Evolutionary conservation across 2,888 invertebrate genomes (phyloP), one percentile per base, ranked within the genome.

Genomic region (Thalpophila matura): DNA sequence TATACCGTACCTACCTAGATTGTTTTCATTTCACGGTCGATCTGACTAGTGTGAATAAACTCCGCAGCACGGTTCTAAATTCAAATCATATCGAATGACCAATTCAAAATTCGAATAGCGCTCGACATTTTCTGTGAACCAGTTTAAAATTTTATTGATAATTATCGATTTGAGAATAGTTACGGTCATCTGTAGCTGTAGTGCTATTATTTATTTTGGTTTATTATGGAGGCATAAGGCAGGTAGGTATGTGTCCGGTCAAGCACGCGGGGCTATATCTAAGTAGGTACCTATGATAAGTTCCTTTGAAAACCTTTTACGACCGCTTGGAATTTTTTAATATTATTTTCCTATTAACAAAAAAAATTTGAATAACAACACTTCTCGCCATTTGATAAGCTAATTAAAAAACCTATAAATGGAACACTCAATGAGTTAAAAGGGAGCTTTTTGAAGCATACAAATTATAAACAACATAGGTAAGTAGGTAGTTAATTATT

Each of bases 31-130:
- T 86, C 83, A 84, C 81, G 84, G 81, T 82, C 81, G 79, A 85
- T 87, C 86, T 80, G 74, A 83, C 81, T 83, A 83, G 82, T 86
- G 86, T 86, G 83, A 88, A 87, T 86, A 86, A 86, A 87, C 85
- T 84, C 80, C 47, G 58, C 65, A 75, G 73, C 77, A 77, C 76
- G 79, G 81, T 80, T 85, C 79, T 81, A 81, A 87, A 87, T 86
- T 88, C 82, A 84, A 87, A 85, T 86, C 80, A 82, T 83, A 82
- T 84, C 77, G 81, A 84, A 83, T 81, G 77, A 71, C 73, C 77
- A 82, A 86, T 86, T 83, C 76, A 76, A 81, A 83, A 81, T 85
- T 86, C 81, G 78, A 87, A 86, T 81, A 74, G 70, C 71, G 69
- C 65, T 74, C 74, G 75, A 74, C 59, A 74, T 84, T 84, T 85